These are phyloP conservation scores for Heliconius hewitsoni DNA, from an alignment of 1,140 invertebrate species.

Conservation along the genomic window DNA sequence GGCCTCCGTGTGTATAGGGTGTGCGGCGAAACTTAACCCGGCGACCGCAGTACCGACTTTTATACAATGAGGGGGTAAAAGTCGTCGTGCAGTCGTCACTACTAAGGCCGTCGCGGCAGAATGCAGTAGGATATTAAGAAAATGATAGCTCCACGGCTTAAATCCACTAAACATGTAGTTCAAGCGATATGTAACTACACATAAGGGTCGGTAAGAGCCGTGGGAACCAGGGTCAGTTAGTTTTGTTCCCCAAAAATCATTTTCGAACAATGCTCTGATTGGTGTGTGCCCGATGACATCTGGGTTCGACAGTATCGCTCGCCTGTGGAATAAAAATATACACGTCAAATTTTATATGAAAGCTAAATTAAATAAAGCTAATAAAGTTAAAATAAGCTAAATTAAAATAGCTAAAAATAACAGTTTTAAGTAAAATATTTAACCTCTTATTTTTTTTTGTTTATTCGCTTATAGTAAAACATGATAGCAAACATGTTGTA, in stretches of 20 bases:
- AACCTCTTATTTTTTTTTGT: no score
- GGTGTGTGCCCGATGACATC: slow-evolving; percentile 90
- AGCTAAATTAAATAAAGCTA: no score
- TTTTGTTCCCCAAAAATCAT: slow-evolving; percentile 97
- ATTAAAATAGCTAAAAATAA: no score
- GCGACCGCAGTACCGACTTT: slow-evolving; percentile 87
- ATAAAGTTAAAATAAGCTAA: no score
- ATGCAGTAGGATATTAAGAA: slow-evolving; percentile 94
- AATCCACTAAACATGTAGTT: slow-evolving; percentile 94
- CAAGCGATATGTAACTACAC: slow-evolving; percentile 95
- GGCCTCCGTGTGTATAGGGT: slow-evolving; percentile 98
- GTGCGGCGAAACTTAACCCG: slow-evolving; percentile 94
- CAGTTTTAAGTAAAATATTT: no score
- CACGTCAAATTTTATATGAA: not conserved
- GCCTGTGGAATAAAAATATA: slow-evolving; percentile 83
- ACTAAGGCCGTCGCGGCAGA: slow-evolving; percentile 90
- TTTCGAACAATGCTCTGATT: slow-evolving; percentile 87
- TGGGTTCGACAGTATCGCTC: slow-evolving; percentile 93
- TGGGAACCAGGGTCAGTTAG: slow-evolving; percentile 92
- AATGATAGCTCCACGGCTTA: slow-evolving; percentile 94
- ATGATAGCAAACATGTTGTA: no score
- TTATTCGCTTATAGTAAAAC: no score
- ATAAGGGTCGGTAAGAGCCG: slow-evolving; percentile 95
- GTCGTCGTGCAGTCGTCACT: slow-evolving; percentile 85
- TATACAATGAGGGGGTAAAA: slow-evolving; percentile 83